phyloP scores from a whole-genome alignment of 2,888 invertebrate species.

The Eucera pruinosa region DNA sequence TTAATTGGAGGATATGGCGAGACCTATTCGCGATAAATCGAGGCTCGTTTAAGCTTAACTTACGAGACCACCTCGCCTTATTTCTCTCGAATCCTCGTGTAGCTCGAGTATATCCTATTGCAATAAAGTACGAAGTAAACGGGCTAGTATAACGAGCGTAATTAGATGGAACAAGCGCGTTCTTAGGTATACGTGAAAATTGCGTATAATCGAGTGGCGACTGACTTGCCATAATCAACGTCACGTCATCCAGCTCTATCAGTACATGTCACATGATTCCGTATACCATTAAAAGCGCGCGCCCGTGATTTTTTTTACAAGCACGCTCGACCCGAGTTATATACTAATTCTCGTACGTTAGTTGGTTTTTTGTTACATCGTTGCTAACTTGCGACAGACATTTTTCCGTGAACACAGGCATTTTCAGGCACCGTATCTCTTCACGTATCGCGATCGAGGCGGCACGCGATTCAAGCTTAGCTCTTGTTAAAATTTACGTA shows the following conservation, averaged over 20 bases:
- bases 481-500: constrained; percentile 3
- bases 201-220: not conserved
- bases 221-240: constrained; percentile 20
- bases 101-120: not conserved
- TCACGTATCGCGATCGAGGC: not conserved
- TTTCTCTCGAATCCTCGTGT: constrained; percentile 1
- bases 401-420: not conserved
- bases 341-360: constrained; percentile 3
- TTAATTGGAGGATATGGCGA: constrained; percentile 57
- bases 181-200: constrained; percentile 2
- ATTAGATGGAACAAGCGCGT: not conserved
- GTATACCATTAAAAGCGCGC: constrained; percentile 10
- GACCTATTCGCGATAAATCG: constrained; percentile 40
- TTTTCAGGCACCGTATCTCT: not conserved
- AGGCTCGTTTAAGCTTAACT: constrained; percentile 21
- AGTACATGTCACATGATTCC: constrained; percentile 8
- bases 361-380: not conserved
- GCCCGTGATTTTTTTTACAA: not conserved
- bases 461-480: constrained; percentile 15
- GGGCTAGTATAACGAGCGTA: not conserved
- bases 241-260: not conserved
- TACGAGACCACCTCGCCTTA: constrained; percentile 4
- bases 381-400: not conserved
- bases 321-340: not conserved
- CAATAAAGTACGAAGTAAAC: constrained; percentile 3